These are phyloP conservation scores for Enteromius mattozi DNA, from an alignment of 2,797 vertebrate genomes.

Conservation along the genomic window DNA sequence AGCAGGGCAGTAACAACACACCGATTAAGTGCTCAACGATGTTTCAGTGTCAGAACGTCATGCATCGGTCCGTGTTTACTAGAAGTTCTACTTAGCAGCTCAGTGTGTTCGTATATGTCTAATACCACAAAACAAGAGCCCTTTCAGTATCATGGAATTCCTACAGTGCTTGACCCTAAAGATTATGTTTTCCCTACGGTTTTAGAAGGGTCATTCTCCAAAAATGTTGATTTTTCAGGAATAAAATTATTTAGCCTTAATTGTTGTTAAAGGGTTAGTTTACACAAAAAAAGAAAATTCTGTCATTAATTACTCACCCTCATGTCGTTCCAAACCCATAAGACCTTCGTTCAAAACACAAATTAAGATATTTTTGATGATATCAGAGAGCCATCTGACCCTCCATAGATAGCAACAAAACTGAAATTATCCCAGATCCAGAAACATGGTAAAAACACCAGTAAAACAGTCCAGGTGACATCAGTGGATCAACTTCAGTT, in stretches of 20 bases:
- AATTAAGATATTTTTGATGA: too few species aligned
- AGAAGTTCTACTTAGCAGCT: conserved; percentile 13
- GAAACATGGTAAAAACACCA: too few species aligned
- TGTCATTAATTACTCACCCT: too few species aligned
- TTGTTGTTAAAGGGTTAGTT: background rate
- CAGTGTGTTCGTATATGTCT: background rate
- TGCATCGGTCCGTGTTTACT: conserved; percentile 18
- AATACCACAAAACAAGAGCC: conserved; percentile 21
- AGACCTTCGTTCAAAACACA: too few species aligned
- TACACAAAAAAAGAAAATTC: too few species aligned
- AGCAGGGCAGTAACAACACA: conserved; percentile 71
- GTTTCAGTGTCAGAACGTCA: conserved; percentile 23
- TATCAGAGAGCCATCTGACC: too few species aligned
- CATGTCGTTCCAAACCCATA: too few species aligned
- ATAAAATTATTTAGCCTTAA: background rate
- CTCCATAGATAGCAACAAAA: too few species aligned
- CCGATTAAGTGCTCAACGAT: conserved; percentile 48
- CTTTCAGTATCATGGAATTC: background rate
- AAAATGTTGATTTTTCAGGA: background rate
- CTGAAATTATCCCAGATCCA: too few species aligned
- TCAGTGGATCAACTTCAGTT: too few species aligned
- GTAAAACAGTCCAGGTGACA: too few species aligned
- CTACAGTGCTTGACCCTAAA: conserved; percentile 1
- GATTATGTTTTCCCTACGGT: background rate
- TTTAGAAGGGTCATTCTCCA: background rate